A percentile compares a stretch with the other conserved stretches of the same genome.
phyloP scores from a whole-genome alignment of 2,797 vertebrate species.

The Silurus aristotelis region DNA sequence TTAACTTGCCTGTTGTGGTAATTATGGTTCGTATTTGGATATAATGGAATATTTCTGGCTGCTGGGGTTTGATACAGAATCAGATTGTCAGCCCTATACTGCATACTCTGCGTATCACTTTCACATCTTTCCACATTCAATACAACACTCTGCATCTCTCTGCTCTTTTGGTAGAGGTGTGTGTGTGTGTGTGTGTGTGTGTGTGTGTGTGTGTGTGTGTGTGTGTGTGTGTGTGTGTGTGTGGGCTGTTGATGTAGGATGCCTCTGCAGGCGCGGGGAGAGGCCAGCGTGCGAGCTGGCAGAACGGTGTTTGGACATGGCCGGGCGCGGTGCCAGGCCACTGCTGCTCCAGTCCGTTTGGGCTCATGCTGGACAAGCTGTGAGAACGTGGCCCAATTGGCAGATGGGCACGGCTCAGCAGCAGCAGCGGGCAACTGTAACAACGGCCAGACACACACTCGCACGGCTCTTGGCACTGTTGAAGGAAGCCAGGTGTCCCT shows the following conservation, averaged over 20 bases:
- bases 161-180: slow-evolving; percentile 51
- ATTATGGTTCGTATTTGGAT: no score
- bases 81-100: neutral
- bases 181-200: slow-evolving; percentile 48
- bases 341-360: slow-evolving; percentile 63
- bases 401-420: slow-evolving; percentile 75
- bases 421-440: slow-evolving; percentile 73
- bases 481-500: slow-evolving; percentile 67
- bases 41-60: neutral
- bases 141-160: slow-evolving; percentile 24
- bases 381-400: slow-evolving; percentile 69
- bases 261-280: slow-evolving; percentile 34
- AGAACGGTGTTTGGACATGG: slow-evolving; percentile 71
- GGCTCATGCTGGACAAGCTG: slow-evolving; percentile 71
- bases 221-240: slow-evolving; percentile 49
- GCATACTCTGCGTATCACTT: neutral
- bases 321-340: slow-evolving; percentile 71
- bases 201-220: slow-evolving; percentile 51
- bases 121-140: slow-evolving; percentile 58
- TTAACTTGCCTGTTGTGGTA: neutral
- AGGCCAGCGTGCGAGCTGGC: slow-evolving; percentile 53
- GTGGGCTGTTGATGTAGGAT: slow-evolving; percentile 27
- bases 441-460: slow-evolving; percentile 64
- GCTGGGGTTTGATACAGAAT: neutral
- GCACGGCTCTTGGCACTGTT: slow-evolving; percentile 64